Conservation (phyloP, 92 coral and sea anemone species). For the Virgularia gustaviana region DNA sequence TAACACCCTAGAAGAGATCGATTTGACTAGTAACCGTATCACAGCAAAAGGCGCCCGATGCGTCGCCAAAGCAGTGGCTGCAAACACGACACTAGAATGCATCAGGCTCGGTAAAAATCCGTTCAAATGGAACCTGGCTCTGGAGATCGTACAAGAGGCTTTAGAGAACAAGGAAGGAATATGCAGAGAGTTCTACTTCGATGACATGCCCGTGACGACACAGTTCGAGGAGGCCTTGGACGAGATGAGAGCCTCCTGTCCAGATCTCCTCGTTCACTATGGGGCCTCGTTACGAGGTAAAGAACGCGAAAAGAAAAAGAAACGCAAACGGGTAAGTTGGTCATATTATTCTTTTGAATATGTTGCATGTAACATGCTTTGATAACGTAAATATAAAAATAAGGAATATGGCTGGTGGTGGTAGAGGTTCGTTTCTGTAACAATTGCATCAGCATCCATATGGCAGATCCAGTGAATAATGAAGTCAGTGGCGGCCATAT, state of each 20-base stretch:
- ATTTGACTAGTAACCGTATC: conserved; percentile 75
- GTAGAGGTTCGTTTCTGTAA: too few relatives aligned
- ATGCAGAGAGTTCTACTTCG: conserved; percentile 72
- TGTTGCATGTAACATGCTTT: too few relatives aligned
- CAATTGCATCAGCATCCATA: too few relatives aligned
- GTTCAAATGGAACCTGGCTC: conserved; percentile 64
- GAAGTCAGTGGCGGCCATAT: too few relatives aligned
- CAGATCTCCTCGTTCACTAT: conserved; percentile 72
- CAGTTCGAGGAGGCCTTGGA: conserved; percentile 76
- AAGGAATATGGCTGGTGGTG: background rate
- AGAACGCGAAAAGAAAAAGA: conserved; percentile 72
- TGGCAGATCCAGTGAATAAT: too few relatives aligned
- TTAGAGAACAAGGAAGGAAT: conserved; percentile 68
- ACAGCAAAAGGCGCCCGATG: conserved; percentile 63
- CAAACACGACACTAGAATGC: conserved; percentile 64
- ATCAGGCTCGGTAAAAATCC: conserved; percentile 76
- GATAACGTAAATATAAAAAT: background rate
- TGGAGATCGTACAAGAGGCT: conserved; percentile 62
- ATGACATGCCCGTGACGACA: conserved; percentile 76
- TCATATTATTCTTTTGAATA: too few relatives aligned
- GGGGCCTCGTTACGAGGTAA: conserved; percentile 86
- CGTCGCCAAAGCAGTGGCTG: conserved; percentile 64
- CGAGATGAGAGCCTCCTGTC: conserved; percentile 60
- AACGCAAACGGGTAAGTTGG: conserved; percentile 75
- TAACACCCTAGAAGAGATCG: conserved; percentile 68